These are phyloP conservation scores for Tetragonula carbonaria DNA, from an alignment of 2,888 invertebrate genomes.

Conservation along the genomic window DNA sequence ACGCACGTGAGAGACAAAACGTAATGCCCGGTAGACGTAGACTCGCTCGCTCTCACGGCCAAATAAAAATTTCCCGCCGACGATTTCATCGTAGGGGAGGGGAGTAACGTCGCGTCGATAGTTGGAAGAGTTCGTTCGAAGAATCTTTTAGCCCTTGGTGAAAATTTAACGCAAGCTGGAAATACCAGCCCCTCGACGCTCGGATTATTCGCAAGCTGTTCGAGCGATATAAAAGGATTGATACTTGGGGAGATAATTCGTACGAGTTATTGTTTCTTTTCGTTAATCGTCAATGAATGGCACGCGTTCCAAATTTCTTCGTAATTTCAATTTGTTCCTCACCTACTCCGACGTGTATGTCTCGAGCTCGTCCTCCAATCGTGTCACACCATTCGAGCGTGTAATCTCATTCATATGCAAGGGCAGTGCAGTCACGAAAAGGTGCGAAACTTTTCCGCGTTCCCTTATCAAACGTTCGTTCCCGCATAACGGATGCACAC, in stretches of 20 bases:
- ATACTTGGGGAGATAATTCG: no score
- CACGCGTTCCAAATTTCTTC: no score
- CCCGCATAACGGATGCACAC: constrained; percentile 41
- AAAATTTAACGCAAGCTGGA: background rate
- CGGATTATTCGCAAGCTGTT: no score
- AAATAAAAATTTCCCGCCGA: constrained; percentile 29
- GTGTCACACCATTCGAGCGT: constrained; percentile 19
- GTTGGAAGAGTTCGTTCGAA: background rate
- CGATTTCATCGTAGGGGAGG: constrained; percentile 9
- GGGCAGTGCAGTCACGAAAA: constrained; percentile 26
- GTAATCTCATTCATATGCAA: constrained; percentile 38
- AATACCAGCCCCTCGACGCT: no score
- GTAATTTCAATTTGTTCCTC: background rate
- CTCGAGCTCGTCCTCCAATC: background rate
- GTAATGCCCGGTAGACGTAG: background rate
- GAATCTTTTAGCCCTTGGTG: background rate
- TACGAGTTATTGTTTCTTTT: no score
- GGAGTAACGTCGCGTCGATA: background rate
- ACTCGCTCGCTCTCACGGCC: background rate
- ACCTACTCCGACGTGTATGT: background rate
- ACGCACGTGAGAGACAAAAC: constrained; percentile 31
- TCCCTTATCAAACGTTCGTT: constrained; percentile 35
- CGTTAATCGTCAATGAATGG: no score
- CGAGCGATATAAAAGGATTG: no score
- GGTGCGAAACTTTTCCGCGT: constrained; percentile 48